These are phyloP conservation scores for Lerema accius DNA, from an alignment of 1,140 invertebrate species.

Conservation along the genomic window DNA sequence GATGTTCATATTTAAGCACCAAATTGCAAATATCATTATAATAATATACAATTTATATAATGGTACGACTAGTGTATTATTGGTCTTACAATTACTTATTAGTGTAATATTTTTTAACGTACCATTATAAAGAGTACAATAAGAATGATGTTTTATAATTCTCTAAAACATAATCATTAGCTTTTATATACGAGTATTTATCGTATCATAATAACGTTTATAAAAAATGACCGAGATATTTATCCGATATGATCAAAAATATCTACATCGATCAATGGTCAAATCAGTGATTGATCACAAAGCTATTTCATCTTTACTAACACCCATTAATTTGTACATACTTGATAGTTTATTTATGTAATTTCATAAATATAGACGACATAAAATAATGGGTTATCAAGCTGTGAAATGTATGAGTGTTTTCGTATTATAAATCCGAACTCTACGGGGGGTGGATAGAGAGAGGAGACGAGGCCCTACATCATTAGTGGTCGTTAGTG, in stretches of 20 bases:
- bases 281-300: neutral
- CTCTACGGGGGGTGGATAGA: neutral
- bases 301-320: neutral
- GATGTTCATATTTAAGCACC: no score
- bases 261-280: neutral
- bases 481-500: slow-evolving; percentile 1
- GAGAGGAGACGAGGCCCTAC: no score
- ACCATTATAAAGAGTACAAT: no score
- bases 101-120: no score
- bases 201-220: no score
- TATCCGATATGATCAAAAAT: neutral
- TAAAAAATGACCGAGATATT: neutral
- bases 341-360: slow-evolving; percentile 8
- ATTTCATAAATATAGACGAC: slow-evolving; percentile 17
- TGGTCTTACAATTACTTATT: no score
- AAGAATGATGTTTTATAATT: no score
- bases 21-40: no score
- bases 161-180: no score
- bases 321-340: slow-evolving; percentile 9
- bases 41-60: no score
- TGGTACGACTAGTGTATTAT: no score
- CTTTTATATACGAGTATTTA: no score
- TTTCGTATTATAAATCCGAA: slow-evolving; percentile 8
- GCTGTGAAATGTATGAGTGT: slow-evolving; percentile 20
- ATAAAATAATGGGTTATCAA: slow-evolving; percentile 23